Conservation (phyloP, 2,888 invertebrate species). For the Arctia plantaginis region DNA sequence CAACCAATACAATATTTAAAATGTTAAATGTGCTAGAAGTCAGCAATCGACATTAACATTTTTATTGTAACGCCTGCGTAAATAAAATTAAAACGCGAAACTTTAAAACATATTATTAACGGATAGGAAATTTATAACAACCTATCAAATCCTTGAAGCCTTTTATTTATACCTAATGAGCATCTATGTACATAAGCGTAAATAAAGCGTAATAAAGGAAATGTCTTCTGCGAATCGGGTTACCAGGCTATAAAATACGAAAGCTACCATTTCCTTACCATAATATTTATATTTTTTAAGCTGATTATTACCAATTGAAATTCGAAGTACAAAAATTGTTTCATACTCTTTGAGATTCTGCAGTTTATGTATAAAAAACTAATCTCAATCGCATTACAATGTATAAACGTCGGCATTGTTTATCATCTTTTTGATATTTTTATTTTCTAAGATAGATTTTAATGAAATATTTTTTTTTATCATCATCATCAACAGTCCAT, state of each 20-base stretch:
- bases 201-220: background rate
- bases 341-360: too few relatives aligned
- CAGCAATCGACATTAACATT: background rate
- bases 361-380: too few relatives aligned
- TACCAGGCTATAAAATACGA: background rate
- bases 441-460: too few relatives aligned
- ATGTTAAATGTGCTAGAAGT: background rate
- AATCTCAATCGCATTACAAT: too few relatives aligned
- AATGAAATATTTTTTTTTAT: too few relatives aligned
- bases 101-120: background rate
- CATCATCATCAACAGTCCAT: too few relatives aligned
- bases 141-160: background rate
- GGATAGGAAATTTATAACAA: background rate
- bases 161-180: background rate
- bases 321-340: too few relatives aligned
- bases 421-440: too few relatives aligned
- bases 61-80: background rate
- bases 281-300: background rate
- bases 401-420: too few relatives aligned
- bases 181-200: background rate
- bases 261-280: background rate
- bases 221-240: background rate
- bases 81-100: background rate
- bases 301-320: background rate
- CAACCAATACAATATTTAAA: conserved; percentile 34